Base-by-base conservation (phyloP, 53 echinoderm and acorn worm genomes). In the Paelopatides confundens region DNA sequence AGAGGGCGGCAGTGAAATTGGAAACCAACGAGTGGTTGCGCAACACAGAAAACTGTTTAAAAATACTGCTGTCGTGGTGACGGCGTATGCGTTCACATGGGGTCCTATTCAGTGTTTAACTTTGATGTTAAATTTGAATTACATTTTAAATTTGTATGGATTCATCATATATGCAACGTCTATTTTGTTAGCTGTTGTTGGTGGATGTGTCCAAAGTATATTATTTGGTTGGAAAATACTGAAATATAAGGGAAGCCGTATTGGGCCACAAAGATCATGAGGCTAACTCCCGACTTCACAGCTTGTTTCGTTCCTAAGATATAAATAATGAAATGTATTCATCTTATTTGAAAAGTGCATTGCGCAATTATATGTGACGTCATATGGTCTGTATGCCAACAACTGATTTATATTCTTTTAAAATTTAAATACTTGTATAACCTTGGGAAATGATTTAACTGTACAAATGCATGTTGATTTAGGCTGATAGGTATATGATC, bases 71-170 rank as follows among this genome's bases (percentile, higher is more conserved):
- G 33, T 48, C 17, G 33, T 79, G 28, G 79, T 79, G 8, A 50
- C 31, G 53, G 54, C 52, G 15, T 79, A 79, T 33, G 79, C 53
- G 17, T 50, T 79, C 32, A 79, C 79, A 21, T 79, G 79, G 79
- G 79, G 79, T 31, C 79, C 79, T 24, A 47, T 79, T 32, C 79
- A 79, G 18, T 11, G 51, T 53, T 2, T 79, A 24, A 79, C 26
- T 21, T 51, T 79, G 50, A 2, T 52, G 21, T 53, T 79, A 21
- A 51, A 47, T 53, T 52, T 27, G 31, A 51, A 51, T 21, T 13
- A 51, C 28, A 50, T 4, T 2, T 31, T 52, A n/a, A 28, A 5
- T 27, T 12, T 9, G 43, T 27, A 26, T 18, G 79, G 0, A 33
- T 30, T 50, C 24, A 33, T 31, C 21, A 51, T 79, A 11, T 79